Evolutionary conservation across 2,113 vertebrate species (phyloP), one percentile per base, ranked within the genome.

Genomic region (Hippocampus comes): DNA sequence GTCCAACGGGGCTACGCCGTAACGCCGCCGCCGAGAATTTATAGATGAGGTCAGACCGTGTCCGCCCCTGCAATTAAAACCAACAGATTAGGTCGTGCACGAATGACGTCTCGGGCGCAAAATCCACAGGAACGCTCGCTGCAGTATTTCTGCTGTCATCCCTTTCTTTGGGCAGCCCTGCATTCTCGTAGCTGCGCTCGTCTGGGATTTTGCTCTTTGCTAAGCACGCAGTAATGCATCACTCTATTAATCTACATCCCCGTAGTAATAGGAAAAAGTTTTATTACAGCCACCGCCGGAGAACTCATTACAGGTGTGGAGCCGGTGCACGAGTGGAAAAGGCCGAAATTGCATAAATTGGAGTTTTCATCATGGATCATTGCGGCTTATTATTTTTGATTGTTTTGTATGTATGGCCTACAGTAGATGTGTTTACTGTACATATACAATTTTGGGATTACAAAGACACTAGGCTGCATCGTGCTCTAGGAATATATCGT

Each of bases 231-330:
- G 78, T 82, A 88, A 89, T 81, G 86, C 76, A 91, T 85, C 76
- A 71, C 88, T 81, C 81, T 75, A 86, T 89, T 86, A 89, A 90
- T 91, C 86, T 86, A 72, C 87, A 89, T 82, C 82, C 79, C 83
- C 73, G 73, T 77, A 80, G 83, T 82, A 84, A 83, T 74, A 65
- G 82, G 57, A 78, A 78, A 74, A 74, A 82, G 78, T 84, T 87
- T 87, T 77, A 87, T 82, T 83, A 79, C 51, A 71, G 81, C 73
- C 82, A 83, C 68, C 75, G 75, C 71, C 67, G 71, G 89, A 80
- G 78, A 30, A 75, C 81, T 77, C 77, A 79, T 84, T 80, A 78
- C 86, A 89, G 84, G 83, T 86, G 67, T 69, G 71, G 38, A 80
- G 72, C 34, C 17, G 21, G 63, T 77, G 72, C 66, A 25, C 67